Evolutionary conservation across 2,797 vertebrate genomes (phyloP).

Genomic region (Chaetophractus vellerosus): DNA sequence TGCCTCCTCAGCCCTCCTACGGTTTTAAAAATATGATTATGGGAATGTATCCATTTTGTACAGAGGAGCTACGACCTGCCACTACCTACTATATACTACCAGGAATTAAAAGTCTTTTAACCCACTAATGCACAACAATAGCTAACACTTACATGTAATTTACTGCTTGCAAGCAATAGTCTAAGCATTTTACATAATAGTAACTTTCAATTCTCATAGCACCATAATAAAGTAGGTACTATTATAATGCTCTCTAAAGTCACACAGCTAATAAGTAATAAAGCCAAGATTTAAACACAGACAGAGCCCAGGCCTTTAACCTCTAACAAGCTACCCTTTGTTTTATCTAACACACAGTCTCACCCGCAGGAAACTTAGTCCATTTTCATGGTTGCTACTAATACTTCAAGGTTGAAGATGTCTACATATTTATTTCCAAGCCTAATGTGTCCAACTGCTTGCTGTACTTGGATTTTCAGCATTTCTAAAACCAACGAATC

Average conservation of each 20-base stretch:
- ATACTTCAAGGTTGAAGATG: not conserved
- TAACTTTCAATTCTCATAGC: slow-evolving; percentile 17
- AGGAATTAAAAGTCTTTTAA: not conserved
- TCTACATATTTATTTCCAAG: not conserved
- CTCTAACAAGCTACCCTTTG: not conserved
- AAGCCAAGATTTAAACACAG: not conserved
- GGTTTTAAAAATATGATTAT: slow-evolving; percentile 33
- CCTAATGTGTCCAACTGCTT: not conserved
- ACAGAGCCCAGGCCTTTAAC: not conserved
- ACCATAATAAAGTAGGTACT: not conserved
- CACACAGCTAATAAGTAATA: not conserved
- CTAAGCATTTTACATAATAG: not conserved
- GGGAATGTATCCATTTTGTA: not conserved
- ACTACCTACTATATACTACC: not conserved
- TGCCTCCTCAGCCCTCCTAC: not conserved
- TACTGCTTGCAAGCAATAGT: slow-evolving; percentile 13
- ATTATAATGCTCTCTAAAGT: not conserved
- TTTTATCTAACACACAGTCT: not conserved
- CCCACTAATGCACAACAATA: slow-evolving; percentile 26
- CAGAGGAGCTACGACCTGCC: not conserved
- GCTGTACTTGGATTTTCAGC: not conserved
- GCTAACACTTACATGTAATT: not conserved
- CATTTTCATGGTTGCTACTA: not conserved
- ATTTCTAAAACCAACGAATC: not conserved
- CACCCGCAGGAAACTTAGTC: not conserved